Base-by-base conservation (phyloP, 1,140 invertebrate genomes). In the Drosophila truncata region DNA sequence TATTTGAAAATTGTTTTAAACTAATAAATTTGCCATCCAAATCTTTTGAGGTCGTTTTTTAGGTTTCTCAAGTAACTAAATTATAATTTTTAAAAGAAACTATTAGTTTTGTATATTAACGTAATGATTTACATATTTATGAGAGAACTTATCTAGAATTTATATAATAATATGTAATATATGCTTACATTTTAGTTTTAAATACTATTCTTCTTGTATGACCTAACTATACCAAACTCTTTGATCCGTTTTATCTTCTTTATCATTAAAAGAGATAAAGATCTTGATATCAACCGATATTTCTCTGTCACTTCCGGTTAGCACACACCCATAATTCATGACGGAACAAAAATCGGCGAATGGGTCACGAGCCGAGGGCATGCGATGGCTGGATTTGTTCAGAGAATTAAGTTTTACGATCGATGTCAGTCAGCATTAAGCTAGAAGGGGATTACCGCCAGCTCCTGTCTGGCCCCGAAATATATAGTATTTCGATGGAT, bases 361-460 rank as follows among this genome's bases (percentile, higher is more conserved):
- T 46, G 49, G 25, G 18, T 29, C 70, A 75, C 71, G 72, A 55
- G 60, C 37, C 33, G 29, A 46, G 57, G 58, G 74, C 75, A 70
- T 78, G 75, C 64, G 37, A 42, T 44, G 27, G 55, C 63, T 39
- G 39, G 63, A 66, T 46, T 58, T 66, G 60, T 41, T 35, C 16
- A 13, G 47, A 41, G 54, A 41, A 35, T 57, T 10, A 31, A 13
- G 13, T 50, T 77, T 83, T 86, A 86, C 70, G 84, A 33, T 8
- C 27, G 14, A 41, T 83, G 84, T 74, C 83, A 86, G 72, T 88
- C 84, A 80, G 52, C 54, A 80, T 82, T 70, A 74, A 54, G 63
- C 50, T 52, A 29, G 55, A 23, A 27, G 54, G 46, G 79, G 85
- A 86, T 87, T 86, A 87, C 27, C n/a, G 64, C 59, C 47, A 50